Evolutionary conservation across 1,140 invertebrate genomes (phyloP).

Genomic region (Drosophila triauraria): DNA sequence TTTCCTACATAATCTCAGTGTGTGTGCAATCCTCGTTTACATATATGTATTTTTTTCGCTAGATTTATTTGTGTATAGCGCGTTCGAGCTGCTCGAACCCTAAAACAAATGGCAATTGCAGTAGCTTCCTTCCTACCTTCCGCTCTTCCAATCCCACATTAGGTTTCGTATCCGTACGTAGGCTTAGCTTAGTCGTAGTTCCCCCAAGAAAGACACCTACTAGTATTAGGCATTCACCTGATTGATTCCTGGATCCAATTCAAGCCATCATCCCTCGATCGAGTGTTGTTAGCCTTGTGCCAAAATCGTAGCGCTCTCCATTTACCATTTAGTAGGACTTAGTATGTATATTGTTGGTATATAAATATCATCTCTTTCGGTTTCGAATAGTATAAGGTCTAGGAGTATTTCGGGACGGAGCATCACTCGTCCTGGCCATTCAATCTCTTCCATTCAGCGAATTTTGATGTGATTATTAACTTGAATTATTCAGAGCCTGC

Average conservation of each 20-base stretch:
- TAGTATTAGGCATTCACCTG: conserved; percentile 44
- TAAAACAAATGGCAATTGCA: conserved; percentile 63
- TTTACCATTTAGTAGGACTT: conserved; percentile 27
- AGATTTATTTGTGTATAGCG: conserved; percentile 49
- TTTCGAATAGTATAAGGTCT: not conserved
- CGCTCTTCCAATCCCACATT: conserved; percentile 47
- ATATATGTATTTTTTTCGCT: conserved; percentile 34
- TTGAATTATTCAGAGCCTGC: conserved; percentile 42
- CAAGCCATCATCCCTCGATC: conserved; percentile 19
- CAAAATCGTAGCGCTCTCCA: conserved; percentile 53
- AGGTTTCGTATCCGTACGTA: conserved; percentile 20
- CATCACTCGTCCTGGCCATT: conserved; percentile 40
- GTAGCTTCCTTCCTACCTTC: conserved; percentile 37
- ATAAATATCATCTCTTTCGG: conserved; percentile 6
- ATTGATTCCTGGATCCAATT: conserved; percentile 18
- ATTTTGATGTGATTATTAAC: conserved; percentile 54
- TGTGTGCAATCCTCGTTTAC: conserved; percentile 79
- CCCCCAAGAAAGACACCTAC: conserved; percentile 42
- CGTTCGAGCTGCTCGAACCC: conserved; percentile 80
- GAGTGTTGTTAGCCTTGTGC: conserved; percentile 55
- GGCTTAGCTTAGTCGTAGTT: conserved; percentile 6
- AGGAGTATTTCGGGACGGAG: conserved; percentile 9
- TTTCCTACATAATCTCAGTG: conserved; percentile 75
- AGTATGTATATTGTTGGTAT: conserved; percentile 40
- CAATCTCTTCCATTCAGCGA: conserved; percentile 53